These are phyloP conservation scores for Merluccius polli DNA, from an alignment of 2,797 vertebrate species.

Conservation along the genomic window DNA sequence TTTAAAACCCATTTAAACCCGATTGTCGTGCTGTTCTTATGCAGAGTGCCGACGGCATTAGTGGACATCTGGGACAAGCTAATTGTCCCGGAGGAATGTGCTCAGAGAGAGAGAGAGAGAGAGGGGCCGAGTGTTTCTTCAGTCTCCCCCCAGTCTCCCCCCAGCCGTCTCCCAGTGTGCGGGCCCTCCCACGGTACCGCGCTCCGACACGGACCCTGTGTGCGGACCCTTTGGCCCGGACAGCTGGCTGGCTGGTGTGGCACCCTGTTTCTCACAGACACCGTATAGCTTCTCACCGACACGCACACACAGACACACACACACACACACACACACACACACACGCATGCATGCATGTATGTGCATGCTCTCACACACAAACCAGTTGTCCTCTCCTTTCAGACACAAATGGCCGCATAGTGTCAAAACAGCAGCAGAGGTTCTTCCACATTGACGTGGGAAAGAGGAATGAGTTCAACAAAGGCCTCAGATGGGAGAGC, in stretches of 20 bases:
- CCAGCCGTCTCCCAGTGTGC: neutral
- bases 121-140: neutral
- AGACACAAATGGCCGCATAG: conserved; percentile 12
- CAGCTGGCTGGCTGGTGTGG: neutral
- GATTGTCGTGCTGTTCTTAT: neutral
- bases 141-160: no score
- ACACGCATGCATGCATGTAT: no score
- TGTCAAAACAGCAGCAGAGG: conserved; percentile 12
- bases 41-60: neutral
- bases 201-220: conserved; percentile 6
- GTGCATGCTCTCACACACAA: no score
- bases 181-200: neutral
- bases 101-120: neutral
- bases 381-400: conserved; percentile 13
- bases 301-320: conserved; percentile 14
- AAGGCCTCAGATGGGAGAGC: neutral
- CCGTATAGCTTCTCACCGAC: neutral
- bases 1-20: neutral
- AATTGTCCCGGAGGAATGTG: neutral
- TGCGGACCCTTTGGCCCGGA: conserved; percentile 7
- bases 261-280: neutral
- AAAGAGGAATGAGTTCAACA: conserved; percentile 27
- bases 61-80: neutral
- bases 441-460: conserved; percentile 3
- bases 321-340: neutral